These are phyloP conservation scores for Odontomyia ornata DNA, from an alignment of 2,888 invertebrate genomes.

Conservation along the genomic window DNA sequence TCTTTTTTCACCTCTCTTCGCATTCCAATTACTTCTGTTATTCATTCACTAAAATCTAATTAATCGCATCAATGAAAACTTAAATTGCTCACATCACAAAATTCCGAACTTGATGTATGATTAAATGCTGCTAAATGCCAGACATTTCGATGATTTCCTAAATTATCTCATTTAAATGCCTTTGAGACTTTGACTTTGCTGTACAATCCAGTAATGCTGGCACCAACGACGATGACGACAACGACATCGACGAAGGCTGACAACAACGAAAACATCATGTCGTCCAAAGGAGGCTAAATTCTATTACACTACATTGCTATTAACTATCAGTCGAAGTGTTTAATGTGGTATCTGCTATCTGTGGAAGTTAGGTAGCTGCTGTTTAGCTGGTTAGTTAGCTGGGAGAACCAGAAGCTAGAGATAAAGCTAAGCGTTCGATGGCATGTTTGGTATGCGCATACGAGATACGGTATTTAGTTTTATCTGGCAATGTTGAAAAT, in stretches of 20 bases:
- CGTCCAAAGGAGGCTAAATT: slow-evolving; percentile 19
- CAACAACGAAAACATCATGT: neutral
- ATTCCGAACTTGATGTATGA: slow-evolving; percentile 38
- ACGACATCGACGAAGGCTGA: neutral
- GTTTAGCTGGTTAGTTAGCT: neutral
- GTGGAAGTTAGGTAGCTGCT: too few relatives aligned
- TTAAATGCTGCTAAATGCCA: slow-evolving; percentile 42
- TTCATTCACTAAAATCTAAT: neutral
- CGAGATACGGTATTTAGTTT: too few relatives aligned
- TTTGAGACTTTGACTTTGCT: neutral
- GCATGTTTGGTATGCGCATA: neutral
- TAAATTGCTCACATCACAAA: slow-evolving; percentile 31
- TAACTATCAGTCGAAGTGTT: slow-evolving; percentile 24
- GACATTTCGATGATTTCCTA: slow-evolving; percentile 41
- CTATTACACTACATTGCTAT: slow-evolving; percentile 15
- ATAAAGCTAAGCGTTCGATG: neutral
- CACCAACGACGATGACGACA: neutral
- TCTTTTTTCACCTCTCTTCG: too few relatives aligned
- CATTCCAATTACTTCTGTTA: neutral
- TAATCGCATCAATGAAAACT: slow-evolving; percentile 37
- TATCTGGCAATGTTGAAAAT: too few relatives aligned
- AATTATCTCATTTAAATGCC: slow-evolving; percentile 44
- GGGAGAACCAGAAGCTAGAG: neutral
- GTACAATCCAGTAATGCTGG: neutral
- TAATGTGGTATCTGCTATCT: slow-evolving; percentile 15